phyloP scores from a whole-genome alignment of 2,888 invertebrate genomes.

The Drosophila planitibia region DNA sequence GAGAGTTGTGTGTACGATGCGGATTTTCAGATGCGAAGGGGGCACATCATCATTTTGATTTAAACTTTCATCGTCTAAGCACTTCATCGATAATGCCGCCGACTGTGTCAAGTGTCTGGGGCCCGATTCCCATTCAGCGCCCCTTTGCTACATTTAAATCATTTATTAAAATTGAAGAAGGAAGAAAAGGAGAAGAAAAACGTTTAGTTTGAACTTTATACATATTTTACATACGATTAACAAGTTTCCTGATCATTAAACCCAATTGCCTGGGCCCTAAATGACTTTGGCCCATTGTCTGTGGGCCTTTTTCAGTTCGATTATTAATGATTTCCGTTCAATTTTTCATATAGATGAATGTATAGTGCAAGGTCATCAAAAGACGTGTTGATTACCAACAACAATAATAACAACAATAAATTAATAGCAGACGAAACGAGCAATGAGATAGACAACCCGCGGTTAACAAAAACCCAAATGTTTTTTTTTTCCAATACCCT shows the following conservation, averaged over 20 bases:
- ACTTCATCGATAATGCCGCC: constrained; percentile 48
- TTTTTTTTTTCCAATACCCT: constrained; percentile 26
- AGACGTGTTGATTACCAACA: constrained; percentile 80
- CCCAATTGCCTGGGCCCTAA: constrained; percentile 43
- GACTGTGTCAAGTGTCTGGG: constrained; percentile 70
- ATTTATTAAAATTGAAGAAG: constrained; percentile 44
- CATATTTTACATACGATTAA: constrained; percentile 58
- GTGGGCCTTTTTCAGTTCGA: constrained; percentile 48
- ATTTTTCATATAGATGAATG: constrained; percentile 78
- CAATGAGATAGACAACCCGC: constrained; percentile 65
- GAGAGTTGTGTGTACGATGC: constrained; percentile 41
- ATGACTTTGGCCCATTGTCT: constrained; percentile 32
- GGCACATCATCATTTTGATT: constrained; percentile 61
- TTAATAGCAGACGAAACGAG: constrained; percentile 64
- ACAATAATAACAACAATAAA: constrained; percentile 78
- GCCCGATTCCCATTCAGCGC: constrained; percentile 39
- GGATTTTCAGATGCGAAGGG: constrained; percentile 28
- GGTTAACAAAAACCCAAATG: constrained; percentile 26
- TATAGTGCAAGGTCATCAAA: constrained; percentile 79
- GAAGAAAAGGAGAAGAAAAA: constrained; percentile 27
- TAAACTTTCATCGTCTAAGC: constrained; percentile 66
- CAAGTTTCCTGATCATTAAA: constrained; percentile 74
- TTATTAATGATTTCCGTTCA: constrained; percentile 80
- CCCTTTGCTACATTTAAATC: constrained; percentile 73
- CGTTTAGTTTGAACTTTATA: constrained; percentile 35